Evolutionary conservation across 2,797 vertebrate genomes (phyloP), one percentile per base, ranked within the genome.

Genomic region (Artibeus jamaicensis): DNA sequence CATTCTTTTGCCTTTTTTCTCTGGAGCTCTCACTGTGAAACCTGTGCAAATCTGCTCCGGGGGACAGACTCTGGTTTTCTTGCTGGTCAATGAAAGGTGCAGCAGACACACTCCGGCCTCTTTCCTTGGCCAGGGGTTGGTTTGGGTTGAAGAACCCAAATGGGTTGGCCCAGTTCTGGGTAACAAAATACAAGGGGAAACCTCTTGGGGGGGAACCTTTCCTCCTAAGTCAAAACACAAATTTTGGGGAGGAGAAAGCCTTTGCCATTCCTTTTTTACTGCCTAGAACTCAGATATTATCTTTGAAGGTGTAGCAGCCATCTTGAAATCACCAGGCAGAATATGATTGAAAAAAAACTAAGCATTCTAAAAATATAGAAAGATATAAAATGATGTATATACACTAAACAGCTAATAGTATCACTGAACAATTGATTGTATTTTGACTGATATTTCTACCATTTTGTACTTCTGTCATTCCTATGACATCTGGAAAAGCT

Each of bases 361-460:
- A 82, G 76, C 7, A 53, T 68, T 81, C 39, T 93, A 62, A 93
- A 95, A 73, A 82, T 26, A 34, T 0, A 86, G 14, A 96, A 81
- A 84, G 53, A 67, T 71, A 11, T 48, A 62, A 93, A 89, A 86
- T 71, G n/a, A 73, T 12, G 3, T 24, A 73, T 29, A 32, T 16
- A 57, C 3, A n/a, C 12, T 44, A 62, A 53, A 19, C 86, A 50
- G 37, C 24, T 77, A 55, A 57, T 15, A 53, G 11, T 37, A 68
- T 22, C 65, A 26, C 0, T 91, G 59, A 82, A 71, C 50, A 94
- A 55, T 3, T 46, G 24, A 83, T n/a, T 57, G 32, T 29, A 59
- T 94, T 93, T 89, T 55, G 46, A 65, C 32, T 67, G 50, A 82
- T 26, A 84, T 62, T 87, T 83, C 55, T 94, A 48, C 83, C 50